Evolutionary conservation across 2,888 invertebrate species (phyloP).

Genomic region (Eupithecia pulchellata): DNA sequence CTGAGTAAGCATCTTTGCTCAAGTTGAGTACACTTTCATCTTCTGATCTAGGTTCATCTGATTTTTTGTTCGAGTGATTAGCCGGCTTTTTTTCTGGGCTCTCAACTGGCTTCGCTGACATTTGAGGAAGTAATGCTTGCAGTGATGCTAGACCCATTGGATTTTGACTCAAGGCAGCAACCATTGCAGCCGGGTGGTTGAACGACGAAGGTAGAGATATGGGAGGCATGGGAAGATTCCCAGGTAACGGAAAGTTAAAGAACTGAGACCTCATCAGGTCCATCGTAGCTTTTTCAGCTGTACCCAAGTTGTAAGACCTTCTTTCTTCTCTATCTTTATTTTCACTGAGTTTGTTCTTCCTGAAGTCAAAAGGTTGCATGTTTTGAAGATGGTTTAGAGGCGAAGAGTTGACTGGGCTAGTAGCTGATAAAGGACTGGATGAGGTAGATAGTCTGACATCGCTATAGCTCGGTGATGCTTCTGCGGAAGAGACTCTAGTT

Average conservation of each 20-base stretch:
- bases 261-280: slow-evolving; percentile 88
- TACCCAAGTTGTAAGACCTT: slow-evolving; percentile 75
- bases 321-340: slow-evolving; percentile 68
- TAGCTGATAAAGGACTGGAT: slow-evolving; percentile 77
- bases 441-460: slow-evolving; percentile 73
- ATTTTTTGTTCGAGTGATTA: slow-evolving; percentile 58
- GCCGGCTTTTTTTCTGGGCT: slow-evolving; percentile 71
- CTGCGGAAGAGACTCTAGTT: slow-evolving; percentile 68
- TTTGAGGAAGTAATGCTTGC: slow-evolving; percentile 87
- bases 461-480: slow-evolving; percentile 74
- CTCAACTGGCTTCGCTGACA: slow-evolving; percentile 82
- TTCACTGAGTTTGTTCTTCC: slow-evolving; percentile 85
- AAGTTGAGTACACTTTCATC: slow-evolving; percentile 79
- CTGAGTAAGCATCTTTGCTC: slow-evolving; percentile 77
- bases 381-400: slow-evolving; percentile 95
- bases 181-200: slow-evolving; percentile 87
- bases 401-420: slow-evolving; percentile 88
- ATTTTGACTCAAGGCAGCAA: slow-evolving; percentile 86
- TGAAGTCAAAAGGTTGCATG: slow-evolving; percentile 98
- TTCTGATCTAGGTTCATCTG: slow-evolving; percentile 66
- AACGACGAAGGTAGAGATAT: slow-evolving; percentile 82
- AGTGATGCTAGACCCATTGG: slow-evolving; percentile 87
- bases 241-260: slow-evolving; percentile 86
- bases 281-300: slow-evolving; percentile 78
- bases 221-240: slow-evolving; percentile 86